Evolutionary conservation across 2,888 invertebrate species (phyloP), one percentile per base, ranked within the genome.

Genomic region (Drosophila neotestacea): DNA sequence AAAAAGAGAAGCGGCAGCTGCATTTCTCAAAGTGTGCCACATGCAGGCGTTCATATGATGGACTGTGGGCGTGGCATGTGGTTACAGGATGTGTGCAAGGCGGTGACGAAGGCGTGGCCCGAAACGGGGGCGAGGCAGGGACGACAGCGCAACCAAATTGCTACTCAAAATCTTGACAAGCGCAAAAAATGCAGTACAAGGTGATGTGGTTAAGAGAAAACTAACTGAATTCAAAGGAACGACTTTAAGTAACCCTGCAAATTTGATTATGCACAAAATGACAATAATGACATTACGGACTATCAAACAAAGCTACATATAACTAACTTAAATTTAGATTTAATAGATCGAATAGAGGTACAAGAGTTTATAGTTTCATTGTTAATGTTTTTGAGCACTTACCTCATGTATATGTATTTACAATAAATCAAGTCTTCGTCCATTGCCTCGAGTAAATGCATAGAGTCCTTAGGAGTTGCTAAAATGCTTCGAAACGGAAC

Each of bases 111-210:
- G 22, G 22, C 22, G 22, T 22, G 22, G 22, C 22, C 22, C 22
- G 2, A 22, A 22, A 7, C 10, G 4, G 16, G n/a, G 41, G 54
- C 16, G 32, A 6, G 70, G 42, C 42, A 54, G 22, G 42, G 41
- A 6, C 59, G 34, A 34, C 46, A 56, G 52, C 13, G 28, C 34
- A 46, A 52, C 75, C 61, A 79, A 77, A 77, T 79, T 79, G 76
- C 76, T 74, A 74, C 79, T 77, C 76, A 79, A 79, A 79, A 70
- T 74, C 75, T 74, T 74, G 79, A 79, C 76, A 77, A 74, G 79
- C 74, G 64, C 70, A 47, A 77, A 73, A 77, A 75, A 60, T 66
- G 56, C 61, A 54, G 46, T 54, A 28, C 55, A 65, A 47, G 38
- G 50, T 47, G 41, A 42, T 52, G 28, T 28, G 39, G 56, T 28